Conservation (phyloP, 2,888 invertebrate genomes). For the Nomada flava region DNA sequence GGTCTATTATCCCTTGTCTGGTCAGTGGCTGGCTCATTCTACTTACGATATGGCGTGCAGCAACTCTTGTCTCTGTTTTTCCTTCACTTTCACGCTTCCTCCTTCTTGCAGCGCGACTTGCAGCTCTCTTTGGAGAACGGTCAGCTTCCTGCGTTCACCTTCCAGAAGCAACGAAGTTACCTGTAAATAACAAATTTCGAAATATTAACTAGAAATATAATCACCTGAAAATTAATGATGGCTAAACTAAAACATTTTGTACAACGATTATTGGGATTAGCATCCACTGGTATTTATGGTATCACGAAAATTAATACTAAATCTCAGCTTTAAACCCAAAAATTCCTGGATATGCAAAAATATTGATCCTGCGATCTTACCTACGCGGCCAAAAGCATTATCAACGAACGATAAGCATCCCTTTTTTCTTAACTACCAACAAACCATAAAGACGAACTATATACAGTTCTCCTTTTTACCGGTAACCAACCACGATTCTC, state of each 20-base stretch:
- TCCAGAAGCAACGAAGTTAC: conserved; percentile 89
- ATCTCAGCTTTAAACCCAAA: too few species aligned
- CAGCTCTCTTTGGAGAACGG: conserved; percentile 88
- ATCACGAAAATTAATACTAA: too few species aligned
- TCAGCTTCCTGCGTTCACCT: conserved; percentile 88
- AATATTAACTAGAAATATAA: conserved; percentile 17
- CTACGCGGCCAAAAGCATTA: neutral
- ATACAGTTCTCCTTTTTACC: conserved; percentile 43
- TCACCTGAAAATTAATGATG: too few species aligned
- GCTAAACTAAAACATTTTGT: too few species aligned
- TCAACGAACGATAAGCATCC: conserved; percentile 15
- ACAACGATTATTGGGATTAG: too few species aligned
- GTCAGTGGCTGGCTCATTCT: neutral
- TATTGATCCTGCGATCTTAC: neutral
- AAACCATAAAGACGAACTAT: neutral
- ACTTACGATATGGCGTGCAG: conserved; percentile 88
- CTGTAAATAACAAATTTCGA: conserved; percentile 82
- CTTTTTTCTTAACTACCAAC: neutral
- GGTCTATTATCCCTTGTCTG: neutral
- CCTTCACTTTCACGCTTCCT: conserved; percentile 88
- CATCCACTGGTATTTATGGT: too few species aligned
- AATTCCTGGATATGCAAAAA: too few species aligned
- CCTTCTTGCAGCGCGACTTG: conserved; percentile 87
- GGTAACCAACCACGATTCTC: conserved; percentile 29
- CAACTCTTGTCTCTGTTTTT: conserved; percentile 88